These are phyloP conservation scores for Rhabdophis nuchalis DNA, from an alignment of 2,797 vertebrate genomes.

Conservation along the genomic window DNA sequence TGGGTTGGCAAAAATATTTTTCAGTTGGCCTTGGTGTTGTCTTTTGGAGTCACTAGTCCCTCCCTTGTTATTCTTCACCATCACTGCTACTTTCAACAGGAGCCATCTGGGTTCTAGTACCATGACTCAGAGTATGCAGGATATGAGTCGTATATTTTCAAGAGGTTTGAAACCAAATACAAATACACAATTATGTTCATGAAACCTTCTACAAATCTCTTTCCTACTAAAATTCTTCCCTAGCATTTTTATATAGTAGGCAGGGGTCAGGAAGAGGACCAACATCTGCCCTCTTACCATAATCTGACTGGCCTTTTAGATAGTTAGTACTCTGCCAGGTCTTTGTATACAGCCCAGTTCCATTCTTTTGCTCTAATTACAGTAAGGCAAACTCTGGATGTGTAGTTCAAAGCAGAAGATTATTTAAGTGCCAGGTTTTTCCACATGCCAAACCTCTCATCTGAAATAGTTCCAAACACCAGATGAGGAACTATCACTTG, in stretches of 20 bases:
- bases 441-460: neutral
- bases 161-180: conserved; percentile 22
- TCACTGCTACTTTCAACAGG: neutral
- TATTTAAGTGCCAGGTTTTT: neutral
- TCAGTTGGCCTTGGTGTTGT: neutral
- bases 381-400: neutral
- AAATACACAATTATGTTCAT: neutral
- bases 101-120: neutral
- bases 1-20: neutral
- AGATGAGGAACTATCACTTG: neutral
- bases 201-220: neutral
- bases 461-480: neutral
- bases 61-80: neutral
- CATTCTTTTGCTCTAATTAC: neutral
- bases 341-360: neutral
- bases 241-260: neutral
- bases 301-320: neutral
- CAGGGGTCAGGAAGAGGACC: neutral
- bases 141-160: conserved; percentile 40
- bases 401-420: neutral
- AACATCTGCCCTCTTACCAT: neutral
- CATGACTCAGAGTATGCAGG: conserved; percentile 54
- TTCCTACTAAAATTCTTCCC: neutral
- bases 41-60: conserved; percentile 16
- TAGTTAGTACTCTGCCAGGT: neutral